A percentile compares a stretch with the other conserved stretches of the same genome.
Conservation (phyloP, 2,113 vertebrate genomes). For the Numenius arquata region DNA sequence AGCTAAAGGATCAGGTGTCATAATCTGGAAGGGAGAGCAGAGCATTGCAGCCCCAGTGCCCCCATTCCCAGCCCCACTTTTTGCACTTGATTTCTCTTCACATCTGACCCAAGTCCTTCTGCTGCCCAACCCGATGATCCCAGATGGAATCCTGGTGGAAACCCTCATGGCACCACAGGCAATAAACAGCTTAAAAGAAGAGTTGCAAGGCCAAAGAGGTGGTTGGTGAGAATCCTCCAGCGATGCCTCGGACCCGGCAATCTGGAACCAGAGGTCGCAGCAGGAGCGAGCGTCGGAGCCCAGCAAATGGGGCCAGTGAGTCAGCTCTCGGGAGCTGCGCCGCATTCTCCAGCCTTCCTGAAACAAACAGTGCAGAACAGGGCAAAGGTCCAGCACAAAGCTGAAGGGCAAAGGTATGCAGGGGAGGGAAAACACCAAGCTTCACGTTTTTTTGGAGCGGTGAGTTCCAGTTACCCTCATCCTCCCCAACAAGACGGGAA, state of each 20-base stretch:
- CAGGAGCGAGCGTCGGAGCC: not conserved
- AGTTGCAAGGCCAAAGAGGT: not conserved
- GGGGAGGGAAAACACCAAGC: not conserved
- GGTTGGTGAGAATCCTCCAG: not conserved
- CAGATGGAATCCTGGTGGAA: not conserved
- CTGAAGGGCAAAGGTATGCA: constrained; percentile 41
- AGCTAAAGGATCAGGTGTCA: not conserved
- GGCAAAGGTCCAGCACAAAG: constrained; percentile 63
- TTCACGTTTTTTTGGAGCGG: not conserved
- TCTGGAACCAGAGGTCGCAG: not conserved
- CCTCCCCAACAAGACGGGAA: not conserved
- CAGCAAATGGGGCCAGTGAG: constrained; percentile 2
- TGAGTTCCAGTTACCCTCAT: not conserved
- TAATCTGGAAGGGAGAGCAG: not conserved
- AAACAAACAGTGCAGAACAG: constrained; percentile 56
- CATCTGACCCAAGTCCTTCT: not conserved
- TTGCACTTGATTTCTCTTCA: not conserved
- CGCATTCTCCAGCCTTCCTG: not conserved
- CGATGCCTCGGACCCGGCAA: rapidly evolving
- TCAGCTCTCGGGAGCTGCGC: constrained; percentile 18
- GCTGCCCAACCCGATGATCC: not conserved
- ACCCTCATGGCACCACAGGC: rapidly evolving
- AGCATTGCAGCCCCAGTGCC: not conserved
- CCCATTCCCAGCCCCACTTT: not conserved
- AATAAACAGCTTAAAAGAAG: not conserved